A percentile compares a stretch with the other conserved stretches of the same genome.
Evolutionary conservation across 2,888 invertebrate species (phyloP).

Genomic region (Byasa hedistus): DNA sequence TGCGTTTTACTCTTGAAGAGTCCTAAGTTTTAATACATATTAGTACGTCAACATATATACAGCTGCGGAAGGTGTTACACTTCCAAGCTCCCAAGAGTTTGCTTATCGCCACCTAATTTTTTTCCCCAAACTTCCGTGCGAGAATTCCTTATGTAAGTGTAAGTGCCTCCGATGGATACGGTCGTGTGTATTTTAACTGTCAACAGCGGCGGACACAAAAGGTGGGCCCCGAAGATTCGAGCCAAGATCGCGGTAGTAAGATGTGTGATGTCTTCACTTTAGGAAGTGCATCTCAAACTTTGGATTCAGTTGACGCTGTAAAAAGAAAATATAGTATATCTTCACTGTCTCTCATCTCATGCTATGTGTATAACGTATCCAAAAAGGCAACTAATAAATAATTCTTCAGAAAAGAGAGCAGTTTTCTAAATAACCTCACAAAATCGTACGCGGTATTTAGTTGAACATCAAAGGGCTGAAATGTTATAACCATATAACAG

Average conservation of each 20-base stretch:
- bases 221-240: constrained; percentile 20
- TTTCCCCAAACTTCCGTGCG: constrained; percentile 24
- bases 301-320: neutral
- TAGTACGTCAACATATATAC: neutral
- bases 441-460: no score
- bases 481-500: no score
- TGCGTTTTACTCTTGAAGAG: no score
- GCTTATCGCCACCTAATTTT: constrained; percentile 24
- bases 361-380: no score
- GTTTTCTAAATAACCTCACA: no score
- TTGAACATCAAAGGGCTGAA: no score
- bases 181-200: constrained; percentile 28
- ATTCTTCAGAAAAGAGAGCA: no score
- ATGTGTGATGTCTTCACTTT: constrained; percentile 28
- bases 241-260: constrained; percentile 15
- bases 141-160: constrained; percentile 18
- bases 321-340: no score
- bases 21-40: no score
- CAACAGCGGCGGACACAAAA: constrained; percentile 28
- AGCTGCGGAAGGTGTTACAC: neutral
- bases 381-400: no score
- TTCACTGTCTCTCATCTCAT: no score
- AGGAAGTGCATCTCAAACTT: constrained; percentile 13
- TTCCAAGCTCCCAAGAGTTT: neutral
- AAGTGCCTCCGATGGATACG: constrained; percentile 29